Evolutionary conservation across 2,113 vertebrate species (phyloP).

Genomic region (Acrocephalus kingi): DNA sequence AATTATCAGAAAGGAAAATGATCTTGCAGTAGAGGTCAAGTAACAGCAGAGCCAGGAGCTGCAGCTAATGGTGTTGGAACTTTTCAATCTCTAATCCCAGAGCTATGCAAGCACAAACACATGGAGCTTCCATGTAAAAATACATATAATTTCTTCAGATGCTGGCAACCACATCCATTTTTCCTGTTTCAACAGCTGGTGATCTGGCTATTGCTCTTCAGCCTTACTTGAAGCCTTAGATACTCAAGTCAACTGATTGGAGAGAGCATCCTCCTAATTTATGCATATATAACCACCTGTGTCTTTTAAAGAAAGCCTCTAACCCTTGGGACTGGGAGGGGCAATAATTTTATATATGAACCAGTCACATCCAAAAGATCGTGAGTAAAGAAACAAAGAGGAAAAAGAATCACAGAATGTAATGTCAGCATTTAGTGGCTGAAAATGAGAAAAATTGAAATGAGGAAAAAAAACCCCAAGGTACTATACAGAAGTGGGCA

Average conservation of each 20-base stretch:
- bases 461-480: not conserved
- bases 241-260: not conserved
- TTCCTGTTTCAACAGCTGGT: not conserved
- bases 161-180: not conserved
- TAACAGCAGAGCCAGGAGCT: not conserved
- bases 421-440: not conserved
- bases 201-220: not conserved
- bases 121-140: not conserved
- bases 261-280: not conserved
- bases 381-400: not conserved
- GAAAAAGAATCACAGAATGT: not conserved
- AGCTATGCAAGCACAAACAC: not conserved
- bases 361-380: not conserved
- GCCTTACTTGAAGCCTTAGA: not conserved
- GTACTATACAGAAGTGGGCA: not conserved
- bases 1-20: not conserved
- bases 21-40: not conserved
- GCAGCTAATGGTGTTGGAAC: not conserved
- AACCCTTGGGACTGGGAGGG: not conserved
- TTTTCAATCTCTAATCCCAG: not conserved
- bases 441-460: not conserved
- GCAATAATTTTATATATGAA: not conserved
- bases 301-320: not conserved
- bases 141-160: not conserved
- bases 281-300: not conserved